Conservation (phyloP, 2,888 invertebrate genomes). For the Axea sp. region DNA sequence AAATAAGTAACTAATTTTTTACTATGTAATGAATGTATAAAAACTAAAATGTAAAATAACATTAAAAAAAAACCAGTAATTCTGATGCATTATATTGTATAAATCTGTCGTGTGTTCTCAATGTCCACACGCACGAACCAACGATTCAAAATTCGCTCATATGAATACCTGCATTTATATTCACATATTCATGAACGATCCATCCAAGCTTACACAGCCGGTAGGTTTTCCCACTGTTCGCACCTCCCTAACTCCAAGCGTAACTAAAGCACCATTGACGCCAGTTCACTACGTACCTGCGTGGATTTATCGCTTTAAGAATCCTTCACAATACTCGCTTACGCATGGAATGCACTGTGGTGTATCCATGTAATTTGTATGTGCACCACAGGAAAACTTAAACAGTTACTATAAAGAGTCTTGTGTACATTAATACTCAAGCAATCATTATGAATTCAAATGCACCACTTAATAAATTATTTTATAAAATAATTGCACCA, state of each 20-base stretch:
- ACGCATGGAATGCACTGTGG: constrained; percentile 22
- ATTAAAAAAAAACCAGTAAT: constrained; percentile 41
- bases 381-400: constrained; percentile 9
- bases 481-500: no score
- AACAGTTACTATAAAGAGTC: constrained; percentile 17
- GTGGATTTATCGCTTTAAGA: constrained; percentile 74
- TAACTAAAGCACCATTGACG: constrained; percentile 73
- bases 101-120: constrained; percentile 55
- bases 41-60: no score
- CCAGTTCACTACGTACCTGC: constrained; percentile 76
- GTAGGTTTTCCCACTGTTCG: constrained; percentile 57
- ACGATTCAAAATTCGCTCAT: constrained; percentile 53
- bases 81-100: constrained; percentile 47
- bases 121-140: constrained; percentile 55
- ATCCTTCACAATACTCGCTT: constrained; percentile 47
- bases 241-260: constrained; percentile 59
- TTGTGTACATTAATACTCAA: constrained; percentile 66
- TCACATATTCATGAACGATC: constrained; percentile 64
- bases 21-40: no score
- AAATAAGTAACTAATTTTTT: no score
- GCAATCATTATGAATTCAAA: constrained; percentile 65
- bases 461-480: no score
- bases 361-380: constrained; percentile 35
- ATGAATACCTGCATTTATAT: constrained; percentile 61
- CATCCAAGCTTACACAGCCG: constrained; percentile 62